Evolutionary conservation across 2,113 vertebrate species (phyloP), one percentile per base, ranked within the genome.

Genomic region (Phaethornis superciliosus): DNA sequence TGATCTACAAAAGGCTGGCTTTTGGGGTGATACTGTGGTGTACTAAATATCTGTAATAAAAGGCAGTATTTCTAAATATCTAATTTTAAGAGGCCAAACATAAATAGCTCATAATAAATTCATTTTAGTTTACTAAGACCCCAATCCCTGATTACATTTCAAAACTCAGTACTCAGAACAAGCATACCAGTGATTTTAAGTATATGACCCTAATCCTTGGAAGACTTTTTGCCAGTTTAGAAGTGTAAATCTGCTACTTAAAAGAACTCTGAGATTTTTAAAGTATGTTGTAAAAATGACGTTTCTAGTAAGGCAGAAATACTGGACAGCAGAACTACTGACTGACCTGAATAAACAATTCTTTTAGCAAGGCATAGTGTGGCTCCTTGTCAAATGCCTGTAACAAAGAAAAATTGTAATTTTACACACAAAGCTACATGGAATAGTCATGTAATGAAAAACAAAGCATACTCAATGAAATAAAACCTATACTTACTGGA

Each of bases 1-100:
- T 99, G 99, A 89, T 99, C 99, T 22, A 99, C 99, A 95, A 99
- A 99, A 8, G 99, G 99, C 64, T 99, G 99, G 93, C 99, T 99
- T 97, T 98, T 99, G 5, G 99, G 99, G 76, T 99, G 99, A 94
- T 99, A 99, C 23, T 96, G 98, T 4, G 99, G 99, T 5, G 99
- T 99, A 47, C 99, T 98, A 96, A 99, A 99, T 22, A 98, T 98
- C 99, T 99, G 90, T 10, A 79, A 88, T 9, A 51, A 72, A 89
- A 75, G 24, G 27, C 80, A 84, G 24, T 10, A 68, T 32, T 51
- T 82, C 59, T 89, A 46, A 90, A 5, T 13, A 74, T 4, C 4
- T 83, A 83, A 12, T 32, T 69, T 7, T 67, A 69, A 81, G 9
- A 78, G 5, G 13, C 49, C 23, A 75, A 80, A 47, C 2, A 32